Evolutionary conservation across 1,140 invertebrate genomes (phyloP).

Genomic region (Dinothrombium tinctorium): DNA sequence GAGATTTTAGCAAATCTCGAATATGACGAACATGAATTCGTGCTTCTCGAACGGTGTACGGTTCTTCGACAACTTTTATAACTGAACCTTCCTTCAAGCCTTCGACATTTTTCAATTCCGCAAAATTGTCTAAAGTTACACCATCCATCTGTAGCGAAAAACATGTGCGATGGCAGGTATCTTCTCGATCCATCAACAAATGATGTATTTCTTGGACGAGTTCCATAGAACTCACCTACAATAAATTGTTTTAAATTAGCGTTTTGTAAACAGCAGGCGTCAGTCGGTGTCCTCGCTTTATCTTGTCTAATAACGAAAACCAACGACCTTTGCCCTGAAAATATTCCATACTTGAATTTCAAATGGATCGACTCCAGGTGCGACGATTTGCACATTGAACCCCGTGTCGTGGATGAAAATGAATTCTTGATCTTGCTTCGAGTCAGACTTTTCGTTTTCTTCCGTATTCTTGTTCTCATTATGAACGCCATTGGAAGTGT

Average conservation of each 20-base stretch:
- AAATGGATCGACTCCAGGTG: slow-evolving; percentile 63
- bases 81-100: slow-evolving; percentile 79
- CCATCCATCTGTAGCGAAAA: slow-evolving; percentile 88
- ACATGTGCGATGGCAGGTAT: slow-evolving; percentile 90
- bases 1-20: slow-evolving; percentile 74
- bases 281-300: too few species aligned
- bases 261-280: too few species aligned
- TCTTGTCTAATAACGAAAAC: too few species aligned
- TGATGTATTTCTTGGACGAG: slow-evolving; percentile 97
- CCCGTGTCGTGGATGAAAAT: slow-evolving; percentile 80
- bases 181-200: slow-evolving; percentile 86
- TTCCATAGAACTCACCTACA: slow-evolving; percentile 81
- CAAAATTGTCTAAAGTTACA: slow-evolving; percentile 83
- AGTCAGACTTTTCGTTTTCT: neutral
- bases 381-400: slow-evolving; percentile 63
- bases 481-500: slow-evolving; percentile 2
- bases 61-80: slow-evolving; percentile 65
- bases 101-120: slow-evolving; percentile 86
- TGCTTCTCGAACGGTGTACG: slow-evolving; percentile 90
- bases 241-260: too few species aligned
- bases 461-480: slow-evolving; percentile 4
- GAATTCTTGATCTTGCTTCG: slow-evolving; percentile 22
- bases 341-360: slow-evolving; percentile 65
- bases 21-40: slow-evolving; percentile 91
- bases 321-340: too few species aligned